Evolutionary conservation across 2,888 invertebrate species (phyloP).

Genomic region (Tryphoninae sp.): DNA sequence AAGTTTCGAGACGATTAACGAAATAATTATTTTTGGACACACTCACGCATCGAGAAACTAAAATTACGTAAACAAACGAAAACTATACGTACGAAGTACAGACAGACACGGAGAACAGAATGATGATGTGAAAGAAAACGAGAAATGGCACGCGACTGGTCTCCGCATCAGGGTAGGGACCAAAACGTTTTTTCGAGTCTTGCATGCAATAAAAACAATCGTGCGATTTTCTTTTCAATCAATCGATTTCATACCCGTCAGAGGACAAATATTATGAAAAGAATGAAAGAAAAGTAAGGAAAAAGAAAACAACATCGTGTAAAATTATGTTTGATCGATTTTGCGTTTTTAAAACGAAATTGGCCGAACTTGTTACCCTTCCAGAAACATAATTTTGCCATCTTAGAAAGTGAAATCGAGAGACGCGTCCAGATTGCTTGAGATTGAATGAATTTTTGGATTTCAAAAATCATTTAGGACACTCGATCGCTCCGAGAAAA

Average conservation of each 20-base stretch:
- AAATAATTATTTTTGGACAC: slow-evolving; percentile 69
- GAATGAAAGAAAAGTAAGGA: background rate
- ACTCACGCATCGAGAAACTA: slow-evolving; percentile 71
- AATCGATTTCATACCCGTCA: background rate
- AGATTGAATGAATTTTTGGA: slow-evolving; percentile 47
- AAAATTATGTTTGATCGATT: slow-evolving; percentile 31
- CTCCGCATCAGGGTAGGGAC: slow-evolving; percentile 77
- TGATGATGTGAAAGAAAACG: slow-evolving; percentile 35
- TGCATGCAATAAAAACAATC: slow-evolving; percentile 8
- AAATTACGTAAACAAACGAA: slow-evolving; percentile 11
- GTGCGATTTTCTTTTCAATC: slow-evolving; percentile 18
- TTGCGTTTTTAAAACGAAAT: slow-evolving; percentile 25
- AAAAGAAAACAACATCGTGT: slow-evolving; percentile 5
- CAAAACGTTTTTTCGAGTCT: slow-evolving; percentile 67
- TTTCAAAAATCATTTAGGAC: slow-evolving; percentile 18
- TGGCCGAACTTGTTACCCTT: slow-evolving; percentile 34
- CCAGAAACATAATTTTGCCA: slow-evolving; percentile 15
- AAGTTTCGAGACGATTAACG: slow-evolving; percentile 53
- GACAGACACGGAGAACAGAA: slow-evolving; percentile 48
- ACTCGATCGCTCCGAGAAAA: background rate
- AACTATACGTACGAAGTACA: slow-evolving; percentile 25
- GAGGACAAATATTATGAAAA: slow-evolving; percentile 12
- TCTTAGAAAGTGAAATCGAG: background rate
- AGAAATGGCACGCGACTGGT: slow-evolving; percentile 69
- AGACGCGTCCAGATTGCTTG: slow-evolving; percentile 36